These are phyloP conservation scores for Oryzias melastigma DNA, from an alignment of 2,113 vertebrate genomes.

Conservation along the genomic window DNA sequence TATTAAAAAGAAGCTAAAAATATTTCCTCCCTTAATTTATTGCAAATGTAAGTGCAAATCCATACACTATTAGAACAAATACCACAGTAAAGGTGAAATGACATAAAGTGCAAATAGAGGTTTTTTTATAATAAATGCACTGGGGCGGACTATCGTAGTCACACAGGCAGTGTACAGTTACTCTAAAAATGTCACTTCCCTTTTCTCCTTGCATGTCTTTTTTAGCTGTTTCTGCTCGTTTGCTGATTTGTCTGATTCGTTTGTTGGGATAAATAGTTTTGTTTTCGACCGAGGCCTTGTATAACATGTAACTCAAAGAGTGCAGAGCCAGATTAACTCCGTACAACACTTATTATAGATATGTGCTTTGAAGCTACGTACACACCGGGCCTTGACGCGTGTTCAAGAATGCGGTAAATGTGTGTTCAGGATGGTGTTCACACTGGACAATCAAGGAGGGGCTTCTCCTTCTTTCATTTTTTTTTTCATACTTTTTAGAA, in stretches of 20 bases:
- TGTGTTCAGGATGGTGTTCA: no score
- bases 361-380: conserved; percentile 14
- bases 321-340: conserved; percentile 27
- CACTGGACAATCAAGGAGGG: no score
- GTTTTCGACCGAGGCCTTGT: conserved; percentile 54
- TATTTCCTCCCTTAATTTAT: conserved; percentile 53
- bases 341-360: conserved; percentile 31
- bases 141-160: conserved; percentile 65
- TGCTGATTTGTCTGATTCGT: conserved; percentile 10
- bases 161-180: conserved; percentile 67
- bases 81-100: conserved; percentile 63
- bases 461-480: no score
- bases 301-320: conserved; percentile 33
- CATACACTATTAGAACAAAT: conserved; percentile 50
- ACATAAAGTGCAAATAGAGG: conserved; percentile 73
- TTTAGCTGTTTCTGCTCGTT: conserved; percentile 14
- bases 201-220: conserved; percentile 34
- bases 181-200: conserved; percentile 64
- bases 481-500: no score
- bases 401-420: no score
- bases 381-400: no score
- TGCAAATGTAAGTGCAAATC: conserved; percentile 52
- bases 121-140: conserved; percentile 65
- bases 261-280: conserved; percentile 21
- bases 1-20: conserved; percentile 62